A percentile compares a stretch with the other conserved stretches of the same genome.
phyloP scores from a whole-genome alignment of 2,113 vertebrate species.

The Ptilorrhoa leucosticta region DNA sequence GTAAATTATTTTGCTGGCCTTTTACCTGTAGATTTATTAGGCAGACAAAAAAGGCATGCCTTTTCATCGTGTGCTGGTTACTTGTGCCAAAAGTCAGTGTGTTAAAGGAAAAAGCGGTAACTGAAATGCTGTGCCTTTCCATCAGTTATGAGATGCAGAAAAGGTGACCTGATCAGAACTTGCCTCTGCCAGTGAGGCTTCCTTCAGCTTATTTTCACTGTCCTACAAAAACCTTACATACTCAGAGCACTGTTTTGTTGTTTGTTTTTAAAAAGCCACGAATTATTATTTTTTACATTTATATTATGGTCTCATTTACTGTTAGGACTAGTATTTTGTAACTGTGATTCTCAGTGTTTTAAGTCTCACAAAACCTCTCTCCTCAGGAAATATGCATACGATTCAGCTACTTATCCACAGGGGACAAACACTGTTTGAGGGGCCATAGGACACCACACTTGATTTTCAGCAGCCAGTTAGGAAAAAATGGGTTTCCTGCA shows the following conservation, averaged over 20 bases:
- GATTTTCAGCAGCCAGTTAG: not conserved
- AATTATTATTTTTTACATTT: not conserved
- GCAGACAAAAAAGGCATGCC: not conserved
- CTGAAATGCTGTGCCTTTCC: not conserved
- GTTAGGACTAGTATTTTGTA: not conserved
- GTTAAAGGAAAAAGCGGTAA: not conserved
- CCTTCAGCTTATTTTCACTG: not conserved
- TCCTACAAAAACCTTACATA: not conserved
- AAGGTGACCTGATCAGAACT: not conserved
- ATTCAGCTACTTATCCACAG: not conserved
- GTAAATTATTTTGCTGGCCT: not conserved
- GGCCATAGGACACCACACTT: not conserved
- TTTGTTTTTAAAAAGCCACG: not conserved
- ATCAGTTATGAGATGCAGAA: not conserved
- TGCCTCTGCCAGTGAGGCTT: not conserved
- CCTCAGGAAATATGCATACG: fast-evolving
- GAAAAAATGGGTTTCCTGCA: not conserved
- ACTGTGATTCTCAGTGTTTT: not conserved
- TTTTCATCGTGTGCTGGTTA: not conserved
- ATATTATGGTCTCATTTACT: not conserved
- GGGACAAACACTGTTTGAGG: not conserved
- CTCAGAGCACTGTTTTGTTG: not conserved
- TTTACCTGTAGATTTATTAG: not conserved
- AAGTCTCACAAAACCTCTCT: not conserved
- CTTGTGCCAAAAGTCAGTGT: not conserved